Evolutionary conservation across 2,888 invertebrate genomes (phyloP).

Genomic region (Temnothorax ravouxi): DNA sequence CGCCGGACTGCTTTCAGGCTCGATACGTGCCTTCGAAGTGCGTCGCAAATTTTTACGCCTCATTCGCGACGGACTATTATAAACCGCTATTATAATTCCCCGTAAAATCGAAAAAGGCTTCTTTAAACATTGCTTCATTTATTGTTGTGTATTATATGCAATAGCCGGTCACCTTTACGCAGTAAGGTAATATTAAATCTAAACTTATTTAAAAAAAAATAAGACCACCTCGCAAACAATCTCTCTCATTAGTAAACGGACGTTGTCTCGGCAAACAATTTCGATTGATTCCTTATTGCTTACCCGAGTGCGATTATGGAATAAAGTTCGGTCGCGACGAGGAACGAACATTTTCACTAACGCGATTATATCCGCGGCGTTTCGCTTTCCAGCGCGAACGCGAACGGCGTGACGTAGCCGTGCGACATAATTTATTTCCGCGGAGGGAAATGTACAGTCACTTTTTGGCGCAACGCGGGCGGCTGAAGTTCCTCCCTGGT

Average conservation of each 20-base stretch:
- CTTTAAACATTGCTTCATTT: slow-evolving; percentile 16
- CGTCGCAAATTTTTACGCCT: slow-evolving; percentile 28
- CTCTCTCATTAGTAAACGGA: neutral
- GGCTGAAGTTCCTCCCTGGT: slow-evolving; percentile 56
- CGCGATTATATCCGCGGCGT: slow-evolving; percentile 62
- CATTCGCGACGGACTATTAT: slow-evolving; percentile 27
- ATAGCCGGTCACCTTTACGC: neutral
- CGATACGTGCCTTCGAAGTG: slow-evolving; percentile 4
- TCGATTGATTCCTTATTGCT: neutral
- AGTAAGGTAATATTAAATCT: neutral
- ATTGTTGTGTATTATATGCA: neutral
- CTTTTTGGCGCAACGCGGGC: slow-evolving; percentile 64
- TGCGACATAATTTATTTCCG: slow-evolving; percentile 69
- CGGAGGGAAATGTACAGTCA: slow-evolving; percentile 38
- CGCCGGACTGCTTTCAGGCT: slow-evolving; percentile 47
- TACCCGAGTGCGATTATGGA: slow-evolving; percentile 4
- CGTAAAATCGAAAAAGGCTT: slow-evolving; percentile 23
- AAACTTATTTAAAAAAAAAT: neutral
- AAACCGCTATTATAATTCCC: slow-evolving; percentile 19
- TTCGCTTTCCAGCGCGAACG: slow-evolving; percentile 40
- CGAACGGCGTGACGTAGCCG: slow-evolving; percentile 44
- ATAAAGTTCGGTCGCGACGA: slow-evolving; percentile 66
- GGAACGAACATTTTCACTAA: slow-evolving; percentile 56
- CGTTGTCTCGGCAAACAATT: neutral
- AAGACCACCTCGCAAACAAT: neutral